phyloP scores from a whole-genome alignment of 2,113 vertebrate genomes.

The Leucosticte australis region DNA sequence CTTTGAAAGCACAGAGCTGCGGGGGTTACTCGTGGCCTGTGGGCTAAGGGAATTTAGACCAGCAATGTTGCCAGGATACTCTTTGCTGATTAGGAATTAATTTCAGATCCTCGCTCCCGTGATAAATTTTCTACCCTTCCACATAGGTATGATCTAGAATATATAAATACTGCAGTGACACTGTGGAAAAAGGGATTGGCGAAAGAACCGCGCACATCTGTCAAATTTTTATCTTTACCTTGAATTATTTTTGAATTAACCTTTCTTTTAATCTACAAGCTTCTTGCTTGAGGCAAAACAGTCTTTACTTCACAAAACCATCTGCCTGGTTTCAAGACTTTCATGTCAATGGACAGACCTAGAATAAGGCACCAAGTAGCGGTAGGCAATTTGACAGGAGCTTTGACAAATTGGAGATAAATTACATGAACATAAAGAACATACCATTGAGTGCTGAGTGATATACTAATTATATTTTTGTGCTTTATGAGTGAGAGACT shows the following conservation, averaged over 20 bases:
- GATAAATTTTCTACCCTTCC: conserved; percentile 26
- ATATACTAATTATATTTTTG: conserved; percentile 44
- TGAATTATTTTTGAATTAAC: conserved; percentile 69
- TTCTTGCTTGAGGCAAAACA: conserved; percentile 58
- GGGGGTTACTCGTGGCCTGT: conserved; percentile 8
- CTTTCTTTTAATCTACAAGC: conserved; percentile 63
- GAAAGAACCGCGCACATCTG: conserved; percentile 10
- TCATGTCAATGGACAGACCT: conserved; percentile 39
- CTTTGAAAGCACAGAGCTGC: neutral
- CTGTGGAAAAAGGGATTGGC: neutral
- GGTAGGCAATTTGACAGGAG: neutral
- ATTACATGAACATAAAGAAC: conserved; percentile 40
- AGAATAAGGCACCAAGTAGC: neutral
- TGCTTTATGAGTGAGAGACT: neutral
- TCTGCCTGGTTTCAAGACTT: conserved; percentile 60
- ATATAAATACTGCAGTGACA: neutral
- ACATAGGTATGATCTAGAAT: neutral
- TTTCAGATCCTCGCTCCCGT: neutral
- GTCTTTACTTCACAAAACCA: conserved; percentile 60
- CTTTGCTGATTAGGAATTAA: conserved; percentile 44
- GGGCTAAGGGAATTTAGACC: conserved; percentile 3
- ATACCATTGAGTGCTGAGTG: conserved; percentile 14
- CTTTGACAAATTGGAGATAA: conserved; percentile 48
- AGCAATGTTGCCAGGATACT: neutral
- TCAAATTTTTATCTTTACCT: conserved; percentile 63